Evolutionary conservation across 2,113 vertebrate genomes (phyloP).

Genomic region (Stictonetta naevosa): DNA sequence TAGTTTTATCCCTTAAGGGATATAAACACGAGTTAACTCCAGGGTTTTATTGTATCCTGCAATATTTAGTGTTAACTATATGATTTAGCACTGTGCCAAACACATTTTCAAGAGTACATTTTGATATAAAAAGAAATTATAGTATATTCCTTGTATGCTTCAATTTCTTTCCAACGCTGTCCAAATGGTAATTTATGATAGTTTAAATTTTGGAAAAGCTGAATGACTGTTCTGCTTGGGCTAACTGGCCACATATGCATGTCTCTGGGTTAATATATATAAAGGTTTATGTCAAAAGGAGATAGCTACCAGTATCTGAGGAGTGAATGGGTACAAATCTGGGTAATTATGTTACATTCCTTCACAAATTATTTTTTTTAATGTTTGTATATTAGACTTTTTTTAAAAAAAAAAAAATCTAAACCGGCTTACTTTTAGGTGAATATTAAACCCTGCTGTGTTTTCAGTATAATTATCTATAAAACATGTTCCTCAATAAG

Average conservation of each 20-base stretch:
- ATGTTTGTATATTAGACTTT: slow-evolving; percentile 65
- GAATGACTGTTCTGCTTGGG: slow-evolving; percentile 53
- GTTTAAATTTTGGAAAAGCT: slow-evolving; percentile 58
- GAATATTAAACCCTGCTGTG: neutral
- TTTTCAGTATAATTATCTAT: slow-evolving; percentile 22
- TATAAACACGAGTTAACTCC: slow-evolving; percentile 81
- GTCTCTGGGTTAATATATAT: slow-evolving; percentile 50
- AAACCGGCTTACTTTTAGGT: neutral
- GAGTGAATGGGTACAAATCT: slow-evolving; percentile 55
- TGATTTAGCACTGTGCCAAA: slow-evolving; percentile 89
- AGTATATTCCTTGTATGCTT: slow-evolving; percentile 87
- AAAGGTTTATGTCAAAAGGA: slow-evolving; percentile 42
- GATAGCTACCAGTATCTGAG: neutral
- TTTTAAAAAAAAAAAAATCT: slow-evolving; percentile 47
- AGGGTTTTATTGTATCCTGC: slow-evolving; percentile 85
- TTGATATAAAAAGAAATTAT: slow-evolving; percentile 89
- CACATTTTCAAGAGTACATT: slow-evolving; percentile 87
- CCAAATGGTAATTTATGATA: slow-evolving; percentile 73
- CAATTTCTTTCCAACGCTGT: slow-evolving; percentile 82
- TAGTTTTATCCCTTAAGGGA: slow-evolving; percentile 82
- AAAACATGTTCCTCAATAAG: slow-evolving; percentile 49
- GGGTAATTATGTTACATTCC: slow-evolving; percentile 56
- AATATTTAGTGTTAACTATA: slow-evolving; percentile 86
- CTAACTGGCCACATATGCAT: neutral
- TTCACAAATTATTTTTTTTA: slow-evolving; percentile 59